phyloP scores from a whole-genome alignment of 2,113 vertebrate genomes.

The Apodemus speciosus region DNA sequence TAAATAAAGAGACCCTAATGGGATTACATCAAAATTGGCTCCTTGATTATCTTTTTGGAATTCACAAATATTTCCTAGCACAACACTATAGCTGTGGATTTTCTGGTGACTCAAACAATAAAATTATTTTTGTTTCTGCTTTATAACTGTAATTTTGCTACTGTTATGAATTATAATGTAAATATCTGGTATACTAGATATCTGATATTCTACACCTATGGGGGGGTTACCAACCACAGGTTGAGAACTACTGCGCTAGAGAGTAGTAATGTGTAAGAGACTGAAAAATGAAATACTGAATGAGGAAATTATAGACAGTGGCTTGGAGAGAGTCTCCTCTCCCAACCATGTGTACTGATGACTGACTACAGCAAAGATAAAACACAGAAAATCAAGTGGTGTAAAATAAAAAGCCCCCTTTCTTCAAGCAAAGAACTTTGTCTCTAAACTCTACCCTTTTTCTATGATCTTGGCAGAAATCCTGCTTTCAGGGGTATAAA shows the following conservation, averaged over 20 bases:
- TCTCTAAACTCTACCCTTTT: not conserved
- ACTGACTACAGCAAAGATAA: not conserved
- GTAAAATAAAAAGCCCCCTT: not conserved
- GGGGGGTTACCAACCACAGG: not conserved
- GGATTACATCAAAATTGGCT: too few relatives aligned
- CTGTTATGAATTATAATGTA: not conserved
- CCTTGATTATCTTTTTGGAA: too few relatives aligned
- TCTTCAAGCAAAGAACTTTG: not conserved
- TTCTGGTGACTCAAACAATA: not conserved
- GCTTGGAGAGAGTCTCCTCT: not conserved
- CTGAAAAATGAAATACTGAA: not conserved
- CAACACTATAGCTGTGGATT: too few relatives aligned
- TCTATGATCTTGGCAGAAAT: not conserved
- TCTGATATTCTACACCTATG: too few relatives aligned
- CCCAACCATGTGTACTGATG: not conserved
- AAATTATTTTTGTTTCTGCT: not conserved
- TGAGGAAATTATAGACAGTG: not conserved
- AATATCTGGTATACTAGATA: not conserved
- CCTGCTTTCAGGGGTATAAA: not conserved
- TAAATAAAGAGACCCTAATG: too few relatives aligned
- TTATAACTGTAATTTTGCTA: not conserved
- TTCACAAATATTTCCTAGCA: too few relatives aligned
- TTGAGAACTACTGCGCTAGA: not conserved
- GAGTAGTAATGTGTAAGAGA: not conserved
- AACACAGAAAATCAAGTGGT: not conserved